These are phyloP conservation scores for Thera britannica DNA, from an alignment of 2,888 invertebrate genomes.

Conservation along the genomic window DNA sequence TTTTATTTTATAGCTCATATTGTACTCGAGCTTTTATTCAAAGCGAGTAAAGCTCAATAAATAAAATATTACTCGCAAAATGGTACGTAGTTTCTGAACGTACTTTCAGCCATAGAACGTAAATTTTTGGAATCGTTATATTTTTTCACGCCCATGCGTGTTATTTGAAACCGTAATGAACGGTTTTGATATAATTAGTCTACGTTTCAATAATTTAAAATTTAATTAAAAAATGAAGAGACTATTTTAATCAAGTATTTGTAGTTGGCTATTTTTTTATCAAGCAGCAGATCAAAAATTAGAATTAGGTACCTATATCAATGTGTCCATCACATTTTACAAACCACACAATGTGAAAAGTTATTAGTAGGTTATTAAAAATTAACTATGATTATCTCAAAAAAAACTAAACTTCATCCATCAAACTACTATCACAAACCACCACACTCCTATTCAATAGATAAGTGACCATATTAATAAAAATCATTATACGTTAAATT, in stretches of 20 bases:
- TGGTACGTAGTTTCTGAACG: conserved; percentile 6
- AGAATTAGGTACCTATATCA: conserved; percentile 1
- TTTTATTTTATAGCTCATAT: background rate
- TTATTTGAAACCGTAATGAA: background rate
- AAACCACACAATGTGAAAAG: conserved; percentile 14
- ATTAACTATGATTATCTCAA: conserved; percentile 39
- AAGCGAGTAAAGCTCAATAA: background rate
- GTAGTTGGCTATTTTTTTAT: background rate
- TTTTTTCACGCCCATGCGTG: background rate
- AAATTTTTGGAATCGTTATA: conserved; percentile 6
- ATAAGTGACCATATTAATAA: conserved; percentile 57
- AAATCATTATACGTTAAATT: conserved; percentile 56
- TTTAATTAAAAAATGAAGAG: conserved; percentile 18
- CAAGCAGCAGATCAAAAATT: conserved; percentile 6
- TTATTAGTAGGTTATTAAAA: conserved; percentile 36
- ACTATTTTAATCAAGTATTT: conserved; percentile 7
- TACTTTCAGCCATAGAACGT: conserved; percentile 14
- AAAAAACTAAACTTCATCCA: conserved; percentile 50
- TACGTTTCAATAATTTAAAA: conserved; percentile 38
- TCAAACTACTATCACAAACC: conserved; percentile 77
- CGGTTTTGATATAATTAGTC: conserved; percentile 3
- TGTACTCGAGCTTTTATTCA: background rate
- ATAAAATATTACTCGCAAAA: background rate
- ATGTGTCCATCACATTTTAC: conserved; percentile 18
- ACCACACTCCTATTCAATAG: conserved; percentile 77